Evolutionary conservation across 1,140 invertebrate genomes (phyloP), one percentile per base, ranked within the genome.

Genomic region (Bombus soroeensis): DNA sequence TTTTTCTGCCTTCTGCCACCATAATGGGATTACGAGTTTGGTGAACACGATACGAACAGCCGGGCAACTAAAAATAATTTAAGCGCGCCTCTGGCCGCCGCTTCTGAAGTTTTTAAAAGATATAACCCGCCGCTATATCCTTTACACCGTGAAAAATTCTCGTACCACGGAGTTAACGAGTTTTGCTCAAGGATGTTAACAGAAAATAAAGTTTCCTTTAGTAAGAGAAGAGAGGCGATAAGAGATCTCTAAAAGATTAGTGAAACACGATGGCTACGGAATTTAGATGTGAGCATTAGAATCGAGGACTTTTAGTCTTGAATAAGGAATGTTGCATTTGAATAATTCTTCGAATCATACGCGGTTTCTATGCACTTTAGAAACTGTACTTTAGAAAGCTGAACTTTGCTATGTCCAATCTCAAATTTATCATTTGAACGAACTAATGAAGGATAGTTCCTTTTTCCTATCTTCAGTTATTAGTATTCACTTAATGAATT

Each of bases 21-120:
- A 75, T 83, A 75, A 75, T 75, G 41, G 39, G 81, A 75, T 83
- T 87, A 83, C 76, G 83, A 83, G 28, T 66, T 66, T 87, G 53
- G 53, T 28, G 71, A 75, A 81, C 41, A 6, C 43, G 68, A 78
- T 53, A 75, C 9, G 18, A n/a, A 47, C n/a, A 53, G 34, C 13
- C 34, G 39, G 10, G 28, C 32, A 41, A 78, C 75, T 78, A 78
- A 78, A 78, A 78, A 78, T 78, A 78, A 78, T 78, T 32, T 66
- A n/a, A 43, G 9, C 32, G 22, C 32, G n/a, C 32, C 32, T 8
- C 10, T 74, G 28, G 43, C 9, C 2, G 22, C 10, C 18, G n/a
- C n/a, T 22, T 25, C 22, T 32, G 25, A 53, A 75, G 28, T 73
- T 39, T 74, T 53, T 66, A n/a, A 75, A 47, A 53, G 73, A 47